These are phyloP conservation scores for Serinus canaria DNA, from an alignment of 2,113 vertebrate species.

Conservation along the genomic window DNA sequence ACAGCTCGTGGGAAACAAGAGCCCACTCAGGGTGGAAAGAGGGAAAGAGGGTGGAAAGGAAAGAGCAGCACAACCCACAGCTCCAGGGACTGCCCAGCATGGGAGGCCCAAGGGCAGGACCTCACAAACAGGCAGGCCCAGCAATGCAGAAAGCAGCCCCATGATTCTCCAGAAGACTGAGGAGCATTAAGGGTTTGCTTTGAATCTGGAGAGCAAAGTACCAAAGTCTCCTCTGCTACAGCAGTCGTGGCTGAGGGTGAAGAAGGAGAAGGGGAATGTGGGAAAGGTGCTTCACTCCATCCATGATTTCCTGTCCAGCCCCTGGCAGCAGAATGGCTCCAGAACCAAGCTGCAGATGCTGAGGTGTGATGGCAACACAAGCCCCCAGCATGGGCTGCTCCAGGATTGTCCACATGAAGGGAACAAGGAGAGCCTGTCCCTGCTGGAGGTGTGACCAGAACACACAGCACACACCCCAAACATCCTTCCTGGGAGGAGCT, in stretches of 20 bases:
- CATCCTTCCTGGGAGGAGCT: not conserved
- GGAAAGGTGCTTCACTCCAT: not conserved
- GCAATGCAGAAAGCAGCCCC: not conserved
- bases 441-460: not conserved
- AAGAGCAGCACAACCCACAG: not conserved
- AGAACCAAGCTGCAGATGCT: not conserved
- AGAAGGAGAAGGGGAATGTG: not conserved
- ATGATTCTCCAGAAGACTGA: not conserved
- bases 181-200: not conserved
- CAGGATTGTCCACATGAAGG: rapidly evolving
- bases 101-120: not conserved
- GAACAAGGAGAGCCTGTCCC: not conserved
- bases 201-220: not conserved
- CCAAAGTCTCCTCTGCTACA: not conserved
- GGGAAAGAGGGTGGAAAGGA: not conserved
- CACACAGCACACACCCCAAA: not conserved
- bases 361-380: not conserved
- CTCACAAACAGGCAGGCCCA: not conserved
- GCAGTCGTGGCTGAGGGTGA: not conserved
- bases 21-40: not conserved
- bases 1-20: rapidly evolving
- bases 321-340: not conserved
- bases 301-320: not conserved
- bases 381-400: not conserved
- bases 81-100: not conserved